Percentiles rank a stretch among this genome's conserved stretches.
Conservation (phyloP, 2,797 vertebrate species). For the Gymnopithys bicolor region DNA sequence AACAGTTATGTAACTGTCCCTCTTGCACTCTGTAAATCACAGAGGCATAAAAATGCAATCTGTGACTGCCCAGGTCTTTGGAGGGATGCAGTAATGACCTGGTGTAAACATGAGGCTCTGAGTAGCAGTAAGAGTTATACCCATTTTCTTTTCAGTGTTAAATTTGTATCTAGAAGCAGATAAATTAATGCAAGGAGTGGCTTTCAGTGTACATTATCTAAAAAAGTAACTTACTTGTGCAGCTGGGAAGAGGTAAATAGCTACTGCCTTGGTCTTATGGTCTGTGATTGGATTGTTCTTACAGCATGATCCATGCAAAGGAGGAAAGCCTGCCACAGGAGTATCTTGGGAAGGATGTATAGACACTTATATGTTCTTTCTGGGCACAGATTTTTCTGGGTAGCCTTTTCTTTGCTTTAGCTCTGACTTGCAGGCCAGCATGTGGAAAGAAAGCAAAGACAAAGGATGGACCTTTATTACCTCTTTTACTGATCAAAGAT, state of each 20-base stretch:
- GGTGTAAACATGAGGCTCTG: constrained; percentile 13
- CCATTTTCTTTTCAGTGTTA: not conserved
- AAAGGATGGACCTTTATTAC: not conserved
- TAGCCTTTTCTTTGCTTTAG: not conserved
- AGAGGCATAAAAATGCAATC: constrained; percentile 46
- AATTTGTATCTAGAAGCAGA: not conserved
- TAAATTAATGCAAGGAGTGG: fast-evolving
- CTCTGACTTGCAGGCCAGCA: not conserved
- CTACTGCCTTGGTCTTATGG: not conserved
- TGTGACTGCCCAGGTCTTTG: constrained; percentile 50
- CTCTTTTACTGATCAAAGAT: not conserved
- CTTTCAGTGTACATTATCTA: not conserved
- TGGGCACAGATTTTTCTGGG: not conserved
- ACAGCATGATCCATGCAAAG: not conserved
- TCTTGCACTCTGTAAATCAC: constrained; percentile 66
- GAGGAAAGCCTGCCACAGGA: not conserved
- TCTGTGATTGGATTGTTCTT: not conserved
- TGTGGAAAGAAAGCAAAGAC: not conserved
- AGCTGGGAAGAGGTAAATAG: not conserved
- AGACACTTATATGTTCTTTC: not conserved
- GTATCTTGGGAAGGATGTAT: not conserved
- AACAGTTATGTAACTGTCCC: constrained; percentile 76
- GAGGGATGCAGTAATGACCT: constrained; percentile 11
- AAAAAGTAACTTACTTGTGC: not conserved
- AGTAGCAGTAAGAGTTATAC: constrained; percentile 6